Evolutionary conservation across 2,888 invertebrate genomes (phyloP).

Genomic region (Phanerotoma sp.): DNA sequence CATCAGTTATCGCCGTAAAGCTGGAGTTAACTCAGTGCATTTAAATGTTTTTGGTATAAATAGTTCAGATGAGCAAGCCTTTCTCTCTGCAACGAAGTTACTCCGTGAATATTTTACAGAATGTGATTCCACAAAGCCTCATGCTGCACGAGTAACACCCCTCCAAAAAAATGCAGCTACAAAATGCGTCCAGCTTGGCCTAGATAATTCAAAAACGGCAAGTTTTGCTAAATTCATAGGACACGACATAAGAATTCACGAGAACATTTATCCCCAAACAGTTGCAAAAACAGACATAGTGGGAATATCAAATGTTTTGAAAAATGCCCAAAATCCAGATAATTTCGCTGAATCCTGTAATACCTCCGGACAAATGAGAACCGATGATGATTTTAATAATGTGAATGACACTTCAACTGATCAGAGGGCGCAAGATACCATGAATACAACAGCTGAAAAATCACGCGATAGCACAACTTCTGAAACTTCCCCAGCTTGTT

Average conservation of each 20-base stretch:
- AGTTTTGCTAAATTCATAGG: conserved; percentile 29
- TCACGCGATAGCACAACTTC: too few relatives aligned
- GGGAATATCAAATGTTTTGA: conserved; percentile 34
- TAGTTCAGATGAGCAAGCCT: not conserved
- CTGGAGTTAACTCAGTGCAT: conserved; percentile 20
- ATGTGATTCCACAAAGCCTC: conserved; percentile 17
- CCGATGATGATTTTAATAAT: too few relatives aligned
- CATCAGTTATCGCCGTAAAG: conserved; percentile 12
- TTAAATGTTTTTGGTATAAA: conserved; percentile 28
- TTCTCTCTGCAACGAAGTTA: conserved; percentile 17
- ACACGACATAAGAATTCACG: conserved; percentile 19
- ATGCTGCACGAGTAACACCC: conserved; percentile 23
- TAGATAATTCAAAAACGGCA: conserved; percentile 17
- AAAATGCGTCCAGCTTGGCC: conserved; percentile 19
- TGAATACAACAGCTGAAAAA: too few relatives aligned
- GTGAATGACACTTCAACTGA: not conserved
- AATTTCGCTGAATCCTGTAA: too few relatives aligned
- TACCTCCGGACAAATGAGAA: too few relatives aligned
- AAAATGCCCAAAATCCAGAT: conserved; percentile 25
- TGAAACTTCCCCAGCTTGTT: too few relatives aligned
- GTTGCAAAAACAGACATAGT: conserved; percentile 33
- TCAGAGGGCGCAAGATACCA: not conserved
- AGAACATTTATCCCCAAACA: conserved; percentile 26
- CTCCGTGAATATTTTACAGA: conserved; percentile 12
- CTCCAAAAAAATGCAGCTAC: conserved; percentile 30